phyloP scores from a whole-genome alignment of 2,888 invertebrate species.

The Phortica magna region DNA sequence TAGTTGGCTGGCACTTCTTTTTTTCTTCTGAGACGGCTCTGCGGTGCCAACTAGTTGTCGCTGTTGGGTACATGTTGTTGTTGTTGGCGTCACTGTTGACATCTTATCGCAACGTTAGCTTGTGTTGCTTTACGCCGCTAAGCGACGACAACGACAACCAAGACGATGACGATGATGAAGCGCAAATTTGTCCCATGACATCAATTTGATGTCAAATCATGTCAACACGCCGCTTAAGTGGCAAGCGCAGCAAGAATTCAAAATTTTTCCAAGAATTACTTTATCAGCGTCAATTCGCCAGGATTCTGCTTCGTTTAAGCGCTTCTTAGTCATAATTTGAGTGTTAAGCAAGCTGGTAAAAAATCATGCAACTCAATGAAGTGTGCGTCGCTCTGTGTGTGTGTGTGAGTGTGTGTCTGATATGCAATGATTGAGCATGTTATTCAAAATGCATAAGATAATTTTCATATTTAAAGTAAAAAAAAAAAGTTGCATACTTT shows the following conservation, averaged over 20 bases:
- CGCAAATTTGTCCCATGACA: constrained; percentile 47
- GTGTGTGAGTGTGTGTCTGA: too few species aligned
- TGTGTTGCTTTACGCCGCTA: not conserved
- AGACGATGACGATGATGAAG: constrained; percentile 40
- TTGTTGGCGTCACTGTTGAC: not conserved
- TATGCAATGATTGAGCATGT: too few species aligned
- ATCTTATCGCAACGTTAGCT: not conserved
- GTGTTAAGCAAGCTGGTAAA: not conserved
- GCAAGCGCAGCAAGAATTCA: constrained; percentile 24
- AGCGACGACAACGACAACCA: not conserved
- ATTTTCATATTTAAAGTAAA: too few species aligned
- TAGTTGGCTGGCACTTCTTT: constrained; percentile 6
- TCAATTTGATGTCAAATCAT: constrained; percentile 48
- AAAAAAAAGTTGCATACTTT: too few species aligned
- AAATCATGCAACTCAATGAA: too few species aligned
- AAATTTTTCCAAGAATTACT: constrained; percentile 7
- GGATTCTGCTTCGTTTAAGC: not conserved
- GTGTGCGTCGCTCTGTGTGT: too few species aligned
- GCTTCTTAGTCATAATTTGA: not conserved
- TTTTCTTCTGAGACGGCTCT: not conserved
- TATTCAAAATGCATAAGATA: too few species aligned
- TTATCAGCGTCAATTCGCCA: constrained; percentile 17
- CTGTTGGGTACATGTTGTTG: not conserved
- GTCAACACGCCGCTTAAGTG: constrained; percentile 38
- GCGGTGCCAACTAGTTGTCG: not conserved